A percentile compares a stretch with the other conserved stretches of the same genome.
Conservation (phyloP, 2,113 vertebrate species). For the Pithys albifrons region DNA sequence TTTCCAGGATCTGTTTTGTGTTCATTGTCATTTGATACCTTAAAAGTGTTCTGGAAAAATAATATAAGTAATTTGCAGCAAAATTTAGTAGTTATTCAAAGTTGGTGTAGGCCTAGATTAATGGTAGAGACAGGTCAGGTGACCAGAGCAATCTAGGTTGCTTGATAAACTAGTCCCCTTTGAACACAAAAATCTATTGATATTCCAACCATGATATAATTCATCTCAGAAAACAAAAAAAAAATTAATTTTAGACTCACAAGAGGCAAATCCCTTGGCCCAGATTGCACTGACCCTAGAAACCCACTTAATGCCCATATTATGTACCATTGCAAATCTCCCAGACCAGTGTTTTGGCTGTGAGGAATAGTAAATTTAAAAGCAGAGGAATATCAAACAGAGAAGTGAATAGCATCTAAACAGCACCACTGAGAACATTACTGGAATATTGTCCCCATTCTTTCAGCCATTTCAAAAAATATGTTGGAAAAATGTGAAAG, state of each 20-base stretch:
- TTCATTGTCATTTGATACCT: neutral
- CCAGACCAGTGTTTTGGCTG: conserved; percentile 16
- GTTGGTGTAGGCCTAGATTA: neutral
- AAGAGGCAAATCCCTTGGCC: neutral
- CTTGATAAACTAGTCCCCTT: neutral
- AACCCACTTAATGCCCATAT: neutral
- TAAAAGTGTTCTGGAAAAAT: neutral
- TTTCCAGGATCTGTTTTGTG: neutral
- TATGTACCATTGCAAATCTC: neutral
- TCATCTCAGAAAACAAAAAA: neutral
- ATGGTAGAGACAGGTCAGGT: neutral
- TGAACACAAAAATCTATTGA: neutral
- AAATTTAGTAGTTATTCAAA: conserved; percentile 9
- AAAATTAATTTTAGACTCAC: neutral
- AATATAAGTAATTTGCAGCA: neutral
- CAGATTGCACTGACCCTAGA: neutral
- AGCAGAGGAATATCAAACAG: conserved; percentile 13
- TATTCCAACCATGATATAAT: neutral
- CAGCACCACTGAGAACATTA: conserved; percentile 37
- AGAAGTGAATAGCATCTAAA: neutral
- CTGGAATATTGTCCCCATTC: conserved; percentile 13
- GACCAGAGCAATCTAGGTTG: neutral
- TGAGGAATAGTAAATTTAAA: conserved; percentile 21
- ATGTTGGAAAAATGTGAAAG: conserved; percentile 10
- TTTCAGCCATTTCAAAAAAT: neutral